These are phyloP conservation scores for Diplodus sargus DNA, from an alignment of 2,797 vertebrate species.

Conservation along the genomic window DNA sequence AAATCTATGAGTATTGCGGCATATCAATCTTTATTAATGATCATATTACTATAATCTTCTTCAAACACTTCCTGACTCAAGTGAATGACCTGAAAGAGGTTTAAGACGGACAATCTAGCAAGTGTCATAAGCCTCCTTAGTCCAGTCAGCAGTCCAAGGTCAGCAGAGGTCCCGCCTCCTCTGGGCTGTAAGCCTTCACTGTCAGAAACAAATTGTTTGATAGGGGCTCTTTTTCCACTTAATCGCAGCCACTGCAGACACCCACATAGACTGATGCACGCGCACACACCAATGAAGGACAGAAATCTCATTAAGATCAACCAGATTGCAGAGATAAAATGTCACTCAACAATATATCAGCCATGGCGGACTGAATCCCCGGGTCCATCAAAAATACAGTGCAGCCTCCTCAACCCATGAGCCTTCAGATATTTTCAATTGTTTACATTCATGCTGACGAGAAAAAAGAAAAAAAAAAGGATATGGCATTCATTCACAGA, in stretches of 20 bases:
- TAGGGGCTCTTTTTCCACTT: slow-evolving; percentile 54
- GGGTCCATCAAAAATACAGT: slow-evolving; percentile 58
- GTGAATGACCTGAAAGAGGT: slow-evolving; percentile 11
- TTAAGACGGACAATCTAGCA: slow-evolving; percentile 38
- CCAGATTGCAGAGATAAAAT: slow-evolving; percentile 73
- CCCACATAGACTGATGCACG: slow-evolving; percentile 20
- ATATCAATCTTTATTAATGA: background rate
- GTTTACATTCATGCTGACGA: slow-evolving; percentile 37
- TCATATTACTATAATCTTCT: background rate
- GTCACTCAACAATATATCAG: slow-evolving; percentile 74
- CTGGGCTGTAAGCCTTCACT: slow-evolving; percentile 39
- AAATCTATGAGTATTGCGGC: background rate
- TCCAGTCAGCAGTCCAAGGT: slow-evolving; percentile 64
- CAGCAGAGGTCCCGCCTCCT: slow-evolving; percentile 48
- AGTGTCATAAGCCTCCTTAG: slow-evolving; percentile 51
- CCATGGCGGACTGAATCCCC: slow-evolving; percentile 48
- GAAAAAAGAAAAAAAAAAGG: background rate
- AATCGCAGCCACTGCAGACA: slow-evolving; percentile 35
- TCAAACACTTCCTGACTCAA: slow-evolving; percentile 19
- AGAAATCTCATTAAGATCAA: slow-evolving; percentile 79
- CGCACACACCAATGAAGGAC: slow-evolving; percentile 53
- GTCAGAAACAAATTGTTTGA: slow-evolving; percentile 65
- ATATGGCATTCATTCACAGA: slow-evolving; percentile 4
- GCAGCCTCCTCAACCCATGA: slow-evolving; percentile 12
- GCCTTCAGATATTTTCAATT: slow-evolving; percentile 36